Percentiles rank a stretch among this genome's conserved stretches.
Conservation (phyloP, 2,113 vertebrate genomes). For the Prunella himalayana region DNA sequence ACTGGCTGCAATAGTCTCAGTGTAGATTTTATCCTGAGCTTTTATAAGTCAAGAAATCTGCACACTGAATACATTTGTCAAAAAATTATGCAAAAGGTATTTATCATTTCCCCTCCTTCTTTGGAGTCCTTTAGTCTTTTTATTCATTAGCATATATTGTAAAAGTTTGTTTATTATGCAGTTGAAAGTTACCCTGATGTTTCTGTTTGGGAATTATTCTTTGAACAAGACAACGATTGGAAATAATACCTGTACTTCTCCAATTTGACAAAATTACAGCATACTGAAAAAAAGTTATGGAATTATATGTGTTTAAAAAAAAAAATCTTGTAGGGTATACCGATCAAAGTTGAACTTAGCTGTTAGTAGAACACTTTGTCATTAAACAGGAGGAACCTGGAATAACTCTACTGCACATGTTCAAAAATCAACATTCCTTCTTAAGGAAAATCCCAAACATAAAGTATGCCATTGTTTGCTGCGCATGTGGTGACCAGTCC, state of each 20-base stretch:
- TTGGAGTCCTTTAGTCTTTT: background rate
- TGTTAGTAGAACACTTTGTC: background rate
- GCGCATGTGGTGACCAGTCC: background rate
- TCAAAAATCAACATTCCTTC: background rate
- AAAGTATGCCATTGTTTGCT: slow-evolving; percentile 41
- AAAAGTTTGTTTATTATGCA: background rate
- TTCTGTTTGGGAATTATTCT: background rate
- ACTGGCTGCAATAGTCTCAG: background rate
- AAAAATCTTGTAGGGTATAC: background rate
- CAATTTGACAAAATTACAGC: background rate
- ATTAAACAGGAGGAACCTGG: background rate
- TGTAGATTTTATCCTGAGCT: background rate
- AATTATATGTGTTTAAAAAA: background rate
- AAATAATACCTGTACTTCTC: background rate
- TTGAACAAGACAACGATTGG: background rate
- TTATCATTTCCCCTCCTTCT: background rate
- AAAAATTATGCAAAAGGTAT: background rate
- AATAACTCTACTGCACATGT: background rate
- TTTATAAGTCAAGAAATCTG: background rate
- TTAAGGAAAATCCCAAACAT: background rate
- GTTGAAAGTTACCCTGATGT: background rate
- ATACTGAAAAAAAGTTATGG: background rate
- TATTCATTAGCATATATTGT: background rate
- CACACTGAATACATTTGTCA: background rate
- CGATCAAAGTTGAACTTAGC: background rate